Conservation (phyloP, 2,888 invertebrate genomes). For the Pollenia griseotomentosa region DNA sequence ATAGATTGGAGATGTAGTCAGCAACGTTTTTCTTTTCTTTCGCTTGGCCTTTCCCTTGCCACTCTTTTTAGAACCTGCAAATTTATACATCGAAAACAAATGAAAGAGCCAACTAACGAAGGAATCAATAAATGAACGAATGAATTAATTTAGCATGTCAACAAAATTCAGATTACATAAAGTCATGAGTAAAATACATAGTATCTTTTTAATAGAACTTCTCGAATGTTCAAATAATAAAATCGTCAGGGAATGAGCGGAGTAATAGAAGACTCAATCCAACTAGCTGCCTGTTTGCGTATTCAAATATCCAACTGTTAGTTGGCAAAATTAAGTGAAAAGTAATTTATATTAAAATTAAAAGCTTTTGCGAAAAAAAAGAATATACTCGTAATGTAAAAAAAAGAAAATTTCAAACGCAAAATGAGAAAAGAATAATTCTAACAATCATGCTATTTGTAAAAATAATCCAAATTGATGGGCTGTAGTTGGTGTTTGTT, state of each 20-base stretch:
- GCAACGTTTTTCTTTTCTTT: slow-evolving; percentile 81
- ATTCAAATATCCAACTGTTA: slow-evolving; percentile 25
- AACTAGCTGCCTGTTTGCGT: slow-evolving; percentile 15
- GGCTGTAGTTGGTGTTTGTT: slow-evolving; percentile 22
- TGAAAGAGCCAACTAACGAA: slow-evolving; percentile 15
- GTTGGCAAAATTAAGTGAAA: slow-evolving; percentile 44
- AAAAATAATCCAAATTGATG: slow-evolving; percentile 39
- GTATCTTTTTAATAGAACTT: neutral
- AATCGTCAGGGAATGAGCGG: neutral
- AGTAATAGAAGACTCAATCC: neutral
- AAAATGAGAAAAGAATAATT: slow-evolving; percentile 23
- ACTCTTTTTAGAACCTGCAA: slow-evolving; percentile 76
- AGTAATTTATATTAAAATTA: slow-evolving; percentile 65
- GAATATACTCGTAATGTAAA: neutral
- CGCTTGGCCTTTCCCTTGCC: slow-evolving; percentile 77
- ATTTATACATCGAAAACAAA: slow-evolving; percentile 9
- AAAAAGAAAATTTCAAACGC: neutral
- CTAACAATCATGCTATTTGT: slow-evolving; percentile 24
- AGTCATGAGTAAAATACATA: slow-evolving; percentile 18
- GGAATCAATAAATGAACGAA: slow-evolving; percentile 27
- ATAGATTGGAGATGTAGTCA: slow-evolving; percentile 78
- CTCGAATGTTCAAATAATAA: neutral
- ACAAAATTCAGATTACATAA: slow-evolving; percentile 45
- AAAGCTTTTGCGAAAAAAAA: slow-evolving; percentile 8
- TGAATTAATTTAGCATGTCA: slow-evolving; percentile 56